Evolutionary conservation across 2,888 invertebrate species (phyloP), one percentile per base, ranked within the genome.

Genomic region (Lamellibrachia columna): DNA sequence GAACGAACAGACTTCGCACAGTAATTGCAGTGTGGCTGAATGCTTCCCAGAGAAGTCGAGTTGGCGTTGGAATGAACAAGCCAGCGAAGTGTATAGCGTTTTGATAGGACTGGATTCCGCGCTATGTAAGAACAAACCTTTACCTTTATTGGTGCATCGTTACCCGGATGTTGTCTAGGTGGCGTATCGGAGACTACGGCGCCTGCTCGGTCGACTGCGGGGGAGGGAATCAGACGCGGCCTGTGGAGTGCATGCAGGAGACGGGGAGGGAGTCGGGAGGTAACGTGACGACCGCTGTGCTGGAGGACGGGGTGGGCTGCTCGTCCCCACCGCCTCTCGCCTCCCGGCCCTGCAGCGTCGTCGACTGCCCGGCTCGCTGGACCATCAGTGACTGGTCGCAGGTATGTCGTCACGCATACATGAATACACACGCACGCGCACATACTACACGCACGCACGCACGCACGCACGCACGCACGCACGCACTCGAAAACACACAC

Each of bases 121-220:
- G 58, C 58, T 11, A 58, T 8, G 15, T 58, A 58, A 8, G 3
- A 58, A 8, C n/a, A 75, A 22, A 22, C 40, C 40, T 22, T 22
- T 22, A 22, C n/a, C 22, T 15, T 22, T 6, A 75, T 22, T 75
- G n/a, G 4, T 15, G 75, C 75, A n/a, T 22, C 75, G 75, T 75
- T 75, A 22, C 75, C 75, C 75, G 22, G 75, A 75, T 75, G 75
- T 9, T 58, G 22, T 0, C 96, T 15, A 98, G 96, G 93, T 99
- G 99, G 99, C 98, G 98, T 96, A 98, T 98, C 95, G 98, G 98
- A 0, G 98, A 98, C 92, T 99, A 98, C 96, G 98, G 98, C 0
- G 97, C 98, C 52, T 99, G 99, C 97, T 98, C 98, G 52, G 98
- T 98, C 96, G 98, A 98, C 2, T 99, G 99, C 96, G 99, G 99